Conservation (phyloP, 1,140 invertebrate genomes). For the Chymomyza costata region DNA sequence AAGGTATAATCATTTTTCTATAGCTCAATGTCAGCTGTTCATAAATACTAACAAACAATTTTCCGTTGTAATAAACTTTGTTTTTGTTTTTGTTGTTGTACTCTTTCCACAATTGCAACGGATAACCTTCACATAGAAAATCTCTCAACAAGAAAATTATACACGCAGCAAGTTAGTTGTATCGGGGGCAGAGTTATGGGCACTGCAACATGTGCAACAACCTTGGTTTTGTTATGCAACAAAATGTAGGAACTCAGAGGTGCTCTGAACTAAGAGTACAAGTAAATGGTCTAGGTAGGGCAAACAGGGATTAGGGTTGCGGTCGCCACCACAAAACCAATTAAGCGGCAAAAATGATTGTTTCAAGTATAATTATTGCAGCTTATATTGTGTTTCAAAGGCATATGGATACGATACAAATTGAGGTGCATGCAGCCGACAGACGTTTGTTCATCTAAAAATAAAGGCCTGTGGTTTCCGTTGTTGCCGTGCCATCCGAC, state of each 20-base stretch:
- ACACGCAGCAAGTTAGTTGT: constrained; percentile 10
- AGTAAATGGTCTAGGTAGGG: constrained; percentile 11
- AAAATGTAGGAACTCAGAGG: constrained; percentile 14
- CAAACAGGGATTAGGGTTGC: constrained; percentile 42
- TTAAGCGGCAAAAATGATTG: constrained; percentile 36
- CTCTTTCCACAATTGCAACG: constrained; percentile 34
- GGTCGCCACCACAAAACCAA: constrained; percentile 34
- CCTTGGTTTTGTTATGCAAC: too few relatives aligned
- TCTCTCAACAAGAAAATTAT: constrained; percentile 74
- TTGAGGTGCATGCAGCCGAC: constrained; percentile 40
- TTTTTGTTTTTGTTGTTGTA: constrained; percentile 9
- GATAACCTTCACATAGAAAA: constrained; percentile 74
- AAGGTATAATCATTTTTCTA: too few relatives aligned
- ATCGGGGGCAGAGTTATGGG: constrained; percentile 18
- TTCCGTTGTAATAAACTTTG: constrained; percentile 54
- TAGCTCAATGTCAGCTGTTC: constrained; percentile 52
- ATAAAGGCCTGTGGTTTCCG: constrained; percentile 54
- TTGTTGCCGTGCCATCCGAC: not conserved
- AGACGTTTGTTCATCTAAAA: constrained; percentile 8
- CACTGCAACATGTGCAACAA: constrained; percentile 10
- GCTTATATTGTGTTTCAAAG: too few relatives aligned
- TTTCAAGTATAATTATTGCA: constrained; percentile 43
- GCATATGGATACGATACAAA: too few relatives aligned
- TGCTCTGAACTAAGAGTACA: constrained; percentile 1
- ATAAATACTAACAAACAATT: constrained; percentile 57